A percentile compares a stretch with the other conserved stretches of the same genome.
phyloP scores from a whole-genome alignment of 1,140 invertebrate species.

The Heliconius himera region DNA sequence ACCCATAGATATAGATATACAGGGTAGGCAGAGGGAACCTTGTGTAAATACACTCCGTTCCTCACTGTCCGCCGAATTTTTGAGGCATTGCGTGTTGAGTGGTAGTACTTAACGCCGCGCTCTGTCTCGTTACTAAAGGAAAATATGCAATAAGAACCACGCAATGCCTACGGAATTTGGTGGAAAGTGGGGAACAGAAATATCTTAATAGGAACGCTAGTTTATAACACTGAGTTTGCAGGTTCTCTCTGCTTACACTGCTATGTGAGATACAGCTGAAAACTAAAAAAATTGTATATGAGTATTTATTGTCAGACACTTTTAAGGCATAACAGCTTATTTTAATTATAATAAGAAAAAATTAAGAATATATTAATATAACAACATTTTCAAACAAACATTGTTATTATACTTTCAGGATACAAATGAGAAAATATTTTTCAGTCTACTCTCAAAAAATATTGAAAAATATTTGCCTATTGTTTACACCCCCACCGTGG shows the following conservation, averaged over 20 bases:
- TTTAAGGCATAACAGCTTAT: not conserved
- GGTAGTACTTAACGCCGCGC: not conserved
- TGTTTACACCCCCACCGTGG: slow-evolving; percentile 99
- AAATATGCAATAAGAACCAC: not conserved
- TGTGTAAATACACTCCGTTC: not conserved
- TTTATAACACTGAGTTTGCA: too few relatives aligned
- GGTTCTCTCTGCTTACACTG: too few relatives aligned
- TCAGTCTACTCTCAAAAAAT: slow-evolving; percentile 95
- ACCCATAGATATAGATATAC: not conserved
- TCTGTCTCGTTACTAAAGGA: not conserved
- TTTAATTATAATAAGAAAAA: not conserved
- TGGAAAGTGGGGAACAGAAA: too few relatives aligned
- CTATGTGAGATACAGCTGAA: too few relatives aligned
- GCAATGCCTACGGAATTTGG: not conserved
- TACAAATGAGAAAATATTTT: slow-evolving; percentile 97
- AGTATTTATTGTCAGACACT: too few relatives aligned
- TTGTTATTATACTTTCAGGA: slow-evolving; percentile 84
- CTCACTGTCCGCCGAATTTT: not conserved
- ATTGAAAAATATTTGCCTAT: slow-evolving; percentile 98
- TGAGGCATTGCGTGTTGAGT: not conserved
- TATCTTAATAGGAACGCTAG: too few relatives aligned
- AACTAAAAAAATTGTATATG: too few relatives aligned
- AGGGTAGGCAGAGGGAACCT: not conserved
- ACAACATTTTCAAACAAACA: not conserved
- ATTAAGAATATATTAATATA: not conserved